Conservation (phyloP, 2,888 invertebrate species). For the Amitus sp. region DNA sequence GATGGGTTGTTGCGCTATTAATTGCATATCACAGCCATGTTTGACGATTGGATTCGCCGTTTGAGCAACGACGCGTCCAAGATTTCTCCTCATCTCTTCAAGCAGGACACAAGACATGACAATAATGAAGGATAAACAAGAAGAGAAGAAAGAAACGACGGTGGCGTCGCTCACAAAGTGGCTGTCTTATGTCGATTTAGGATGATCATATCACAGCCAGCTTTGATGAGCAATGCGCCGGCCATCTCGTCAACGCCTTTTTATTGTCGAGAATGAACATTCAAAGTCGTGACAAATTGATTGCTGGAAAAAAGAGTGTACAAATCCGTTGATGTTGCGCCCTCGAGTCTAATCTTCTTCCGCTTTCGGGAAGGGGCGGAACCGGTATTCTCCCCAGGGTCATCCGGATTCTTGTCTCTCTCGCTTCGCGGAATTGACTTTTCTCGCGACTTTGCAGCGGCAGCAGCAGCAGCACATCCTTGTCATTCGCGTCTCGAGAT, state of each 20-base stretch:
- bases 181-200: constrained; percentile 80
- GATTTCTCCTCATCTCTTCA: not conserved
- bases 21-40: constrained; percentile 85
- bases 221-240: constrained; percentile 91
- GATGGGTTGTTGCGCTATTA: constrained; percentile 63
- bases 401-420: constrained; percentile 26
- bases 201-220: constrained; percentile 94
- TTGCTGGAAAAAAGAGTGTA: no score
- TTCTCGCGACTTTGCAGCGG: not conserved
- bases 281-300: no score
- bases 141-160: constrained; percentile 37
- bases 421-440: constrained; percentile 10
- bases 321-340: not conserved
- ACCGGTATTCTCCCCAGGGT: constrained; percentile 31
- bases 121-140: constrained; percentile 4
- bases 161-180: constrained; percentile 86
- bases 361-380: constrained; percentile 12
- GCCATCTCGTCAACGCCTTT: constrained; percentile 36
- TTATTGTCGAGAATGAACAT: not conserved
- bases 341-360: not conserved
- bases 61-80: constrained; percentile 53
- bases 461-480: no score
- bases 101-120: constrained; percentile 7
- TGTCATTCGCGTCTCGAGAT: no score
- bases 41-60: constrained; percentile 87